A percentile compares a stretch with the other conserved stretches of the same genome.
Evolutionary conservation across 2,888 invertebrate species (phyloP).

Genomic region (Allolobophora icterica): DNA sequence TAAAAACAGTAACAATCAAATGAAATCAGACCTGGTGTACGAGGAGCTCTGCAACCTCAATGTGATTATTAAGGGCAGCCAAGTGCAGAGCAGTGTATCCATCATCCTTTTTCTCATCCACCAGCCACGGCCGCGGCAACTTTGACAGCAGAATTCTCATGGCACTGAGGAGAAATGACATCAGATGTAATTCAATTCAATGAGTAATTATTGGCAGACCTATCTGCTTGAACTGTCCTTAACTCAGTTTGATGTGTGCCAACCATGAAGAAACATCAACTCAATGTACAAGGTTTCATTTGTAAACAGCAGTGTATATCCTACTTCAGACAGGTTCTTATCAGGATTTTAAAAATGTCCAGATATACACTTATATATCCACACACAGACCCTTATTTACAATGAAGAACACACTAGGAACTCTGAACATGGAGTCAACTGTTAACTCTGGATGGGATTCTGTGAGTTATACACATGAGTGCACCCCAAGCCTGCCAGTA

Average conservation of each 20-base stretch:
- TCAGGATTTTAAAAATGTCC: too few relatives aligned
- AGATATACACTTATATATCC: too few relatives aligned
- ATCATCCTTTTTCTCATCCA: constrained; percentile 97
- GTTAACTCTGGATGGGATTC: too few relatives aligned
- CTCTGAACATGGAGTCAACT: too few relatives aligned
- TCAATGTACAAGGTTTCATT: neutral
- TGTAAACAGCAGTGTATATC: neutral
- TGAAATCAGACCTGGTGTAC: constrained; percentile 66
- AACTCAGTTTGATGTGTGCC: neutral
- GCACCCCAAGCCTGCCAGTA: neutral
- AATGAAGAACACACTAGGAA: neutral
- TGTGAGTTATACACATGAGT: neutral
- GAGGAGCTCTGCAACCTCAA: constrained; percentile 87
- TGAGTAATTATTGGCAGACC: neutral
- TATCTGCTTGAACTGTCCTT: constrained; percentile 5
- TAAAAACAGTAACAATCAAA: neutral
- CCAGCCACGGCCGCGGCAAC: constrained; percentile 92
- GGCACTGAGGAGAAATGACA: constrained; percentile 71
- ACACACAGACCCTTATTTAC: too few relatives aligned
- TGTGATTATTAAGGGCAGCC: constrained; percentile 94
- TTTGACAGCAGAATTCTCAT: constrained; percentile 93
- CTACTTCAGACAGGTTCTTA: too few relatives aligned
- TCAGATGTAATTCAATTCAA: neutral
- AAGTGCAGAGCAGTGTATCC: constrained; percentile 89
- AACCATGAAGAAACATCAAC: neutral